Conservation (phyloP, 1,140 invertebrate genomes). For the Pogonus chalceus region DNA sequence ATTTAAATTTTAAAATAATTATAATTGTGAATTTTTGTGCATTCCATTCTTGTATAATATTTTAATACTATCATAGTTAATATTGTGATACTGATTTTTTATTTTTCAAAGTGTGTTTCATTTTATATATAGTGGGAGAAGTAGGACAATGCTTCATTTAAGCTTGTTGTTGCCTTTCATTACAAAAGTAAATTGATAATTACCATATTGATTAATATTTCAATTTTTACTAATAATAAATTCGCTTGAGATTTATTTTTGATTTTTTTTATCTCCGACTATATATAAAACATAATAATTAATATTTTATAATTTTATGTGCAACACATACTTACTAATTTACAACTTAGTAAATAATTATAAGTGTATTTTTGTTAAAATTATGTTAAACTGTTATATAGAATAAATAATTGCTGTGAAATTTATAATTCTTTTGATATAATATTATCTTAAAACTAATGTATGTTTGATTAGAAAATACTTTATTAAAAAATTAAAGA, state of each 20-base stretch:
- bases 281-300: background rate
- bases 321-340: background rate
- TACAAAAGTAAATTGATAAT: background rate
- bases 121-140: background rate
- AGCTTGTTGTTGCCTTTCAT: background rate
- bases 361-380: background rate
- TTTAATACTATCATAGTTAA: background rate
- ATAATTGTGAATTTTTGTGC: background rate
- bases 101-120: background rate
- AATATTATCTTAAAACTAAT: too few relatives aligned
- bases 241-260: background rate
- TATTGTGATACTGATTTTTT: background rate
- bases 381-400: conserved; percentile 2
- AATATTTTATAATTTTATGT: background rate
- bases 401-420: conserved; percentile 2
- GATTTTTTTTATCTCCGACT: background rate
- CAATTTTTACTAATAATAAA: background rate
- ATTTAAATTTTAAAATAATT: background rate
- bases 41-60: background rate
- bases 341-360: background rate
- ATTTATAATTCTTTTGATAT: too few relatives aligned
- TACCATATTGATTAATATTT: background rate
- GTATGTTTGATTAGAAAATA: too few relatives aligned
- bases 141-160: background rate
- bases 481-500: too few relatives aligned